These are phyloP conservation scores for Mirounga angustirostris DNA, from an alignment of 2,113 vertebrate genomes.

Conservation along the genomic window DNA sequence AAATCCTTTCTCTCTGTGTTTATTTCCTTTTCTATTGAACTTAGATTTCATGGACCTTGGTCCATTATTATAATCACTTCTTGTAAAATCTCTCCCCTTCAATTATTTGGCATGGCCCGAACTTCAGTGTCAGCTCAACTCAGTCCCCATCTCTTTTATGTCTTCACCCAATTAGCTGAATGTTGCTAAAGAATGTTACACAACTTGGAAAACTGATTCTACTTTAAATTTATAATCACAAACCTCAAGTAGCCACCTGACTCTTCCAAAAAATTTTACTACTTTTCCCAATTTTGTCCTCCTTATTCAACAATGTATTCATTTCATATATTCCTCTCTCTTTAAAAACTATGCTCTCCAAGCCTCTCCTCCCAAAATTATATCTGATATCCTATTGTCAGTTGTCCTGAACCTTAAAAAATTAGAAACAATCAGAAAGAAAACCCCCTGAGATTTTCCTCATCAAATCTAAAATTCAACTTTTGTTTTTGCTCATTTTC, in stretches of 20 bases:
- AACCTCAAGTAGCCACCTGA: background rate
- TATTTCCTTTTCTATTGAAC: background rate
- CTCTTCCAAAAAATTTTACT: background rate
- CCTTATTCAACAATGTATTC: background rate
- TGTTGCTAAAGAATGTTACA: background rate
- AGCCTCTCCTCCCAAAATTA: background rate
- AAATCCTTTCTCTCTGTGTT: background rate
- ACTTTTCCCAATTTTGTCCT: background rate
- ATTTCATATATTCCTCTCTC: background rate
- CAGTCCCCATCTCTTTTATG: background rate
- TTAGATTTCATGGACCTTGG: background rate
- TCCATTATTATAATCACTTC: background rate
- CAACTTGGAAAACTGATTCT: background rate
- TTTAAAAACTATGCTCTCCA: background rate
- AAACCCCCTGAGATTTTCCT: background rate
- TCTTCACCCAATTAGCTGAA: background rate
- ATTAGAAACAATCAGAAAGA: background rate
- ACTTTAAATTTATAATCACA: background rate
- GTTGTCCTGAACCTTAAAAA: background rate
- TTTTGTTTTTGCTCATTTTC: background rate
- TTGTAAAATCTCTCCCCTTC: background rate
- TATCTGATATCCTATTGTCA: background rate
- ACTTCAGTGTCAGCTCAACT: background rate
- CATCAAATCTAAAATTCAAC: background rate
- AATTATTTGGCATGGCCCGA: background rate